Conservation (phyloP, 92 coral and sea anemone species). For the Blastomussa wellsi region DNA sequence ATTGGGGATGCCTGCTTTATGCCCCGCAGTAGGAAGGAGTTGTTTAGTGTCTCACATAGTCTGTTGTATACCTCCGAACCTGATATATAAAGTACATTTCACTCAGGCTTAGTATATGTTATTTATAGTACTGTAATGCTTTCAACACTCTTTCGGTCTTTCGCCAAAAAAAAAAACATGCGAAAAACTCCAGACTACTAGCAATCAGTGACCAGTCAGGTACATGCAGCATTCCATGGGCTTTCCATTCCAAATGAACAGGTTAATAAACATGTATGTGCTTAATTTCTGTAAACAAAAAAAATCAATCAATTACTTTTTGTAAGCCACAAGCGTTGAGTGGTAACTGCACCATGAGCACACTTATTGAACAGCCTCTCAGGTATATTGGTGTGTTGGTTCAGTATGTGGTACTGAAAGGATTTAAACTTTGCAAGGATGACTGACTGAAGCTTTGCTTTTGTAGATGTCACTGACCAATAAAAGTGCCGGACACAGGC, state of each 20-base stretch:
- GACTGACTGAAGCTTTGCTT: constrained; percentile 41
- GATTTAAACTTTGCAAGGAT: constrained; percentile 59
- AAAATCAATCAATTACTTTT: constrained; percentile 16
- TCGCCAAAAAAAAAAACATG: neutral
- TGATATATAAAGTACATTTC: constrained; percentile 20
- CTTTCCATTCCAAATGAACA: too few relatives aligned
- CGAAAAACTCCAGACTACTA: neutral
- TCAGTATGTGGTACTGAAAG: constrained; percentile 52
- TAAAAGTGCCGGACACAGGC: constrained; percentile 74
- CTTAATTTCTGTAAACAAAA: too few relatives aligned
- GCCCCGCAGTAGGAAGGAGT: constrained; percentile 50
- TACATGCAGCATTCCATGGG: too few relatives aligned
- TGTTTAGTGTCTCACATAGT: constrained; percentile 48
- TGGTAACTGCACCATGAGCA: constrained; percentile 37
- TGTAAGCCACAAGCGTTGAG: constrained; percentile 55
- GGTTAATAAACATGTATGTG: too few relatives aligned
- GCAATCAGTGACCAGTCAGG: too few relatives aligned
- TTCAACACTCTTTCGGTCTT: neutral
- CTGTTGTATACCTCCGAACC: constrained; percentile 69
- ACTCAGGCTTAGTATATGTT: neutral
- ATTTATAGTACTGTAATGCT: neutral
- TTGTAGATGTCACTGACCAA: constrained; percentile 69
- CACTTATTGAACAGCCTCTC: constrained; percentile 47
- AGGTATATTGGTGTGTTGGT: constrained; percentile 51
- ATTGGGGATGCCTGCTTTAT: constrained; percentile 68